Evolutionary conservation across 2,113 vertebrate species (phyloP).

Genomic region (Campylomormyrus tamandua): DNA sequence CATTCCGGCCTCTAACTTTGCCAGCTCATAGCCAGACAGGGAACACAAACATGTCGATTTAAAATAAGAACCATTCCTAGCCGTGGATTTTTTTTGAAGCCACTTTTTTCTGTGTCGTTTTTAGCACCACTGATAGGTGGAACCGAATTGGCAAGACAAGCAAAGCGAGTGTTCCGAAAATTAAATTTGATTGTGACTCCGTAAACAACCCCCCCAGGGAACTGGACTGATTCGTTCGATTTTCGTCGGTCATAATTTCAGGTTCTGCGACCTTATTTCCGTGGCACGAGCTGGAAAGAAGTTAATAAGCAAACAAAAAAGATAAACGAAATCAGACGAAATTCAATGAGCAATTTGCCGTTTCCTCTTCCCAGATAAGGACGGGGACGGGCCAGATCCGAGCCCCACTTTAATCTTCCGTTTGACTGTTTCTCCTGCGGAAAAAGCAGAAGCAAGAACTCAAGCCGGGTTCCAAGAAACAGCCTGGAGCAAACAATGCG

Average conservation of each 20-base stretch:
- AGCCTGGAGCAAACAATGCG: background rate
- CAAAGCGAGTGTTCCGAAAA: background rate
- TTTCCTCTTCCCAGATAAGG: constrained; percentile 86
- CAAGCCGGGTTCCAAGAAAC: background rate
- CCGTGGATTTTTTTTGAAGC: background rate
- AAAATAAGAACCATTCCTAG: background rate
- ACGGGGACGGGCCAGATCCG: constrained; percentile 78
- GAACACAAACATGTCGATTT: background rate
- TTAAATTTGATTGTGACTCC: background rate
- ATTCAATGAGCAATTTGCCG: constrained; percentile 85
- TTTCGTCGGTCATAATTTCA: background rate
- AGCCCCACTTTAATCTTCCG: constrained; percentile 84
- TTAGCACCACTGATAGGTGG: background rate
- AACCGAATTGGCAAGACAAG: background rate
- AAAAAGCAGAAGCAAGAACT: constrained; percentile 21
- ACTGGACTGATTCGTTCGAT: background rate
- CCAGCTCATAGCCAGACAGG: constrained; percentile 72
- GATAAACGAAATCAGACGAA: constrained; percentile 31
- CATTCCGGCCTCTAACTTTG: constrained; percentile 84
- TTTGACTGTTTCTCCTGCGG: constrained; percentile 79
- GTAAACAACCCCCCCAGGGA: background rate
- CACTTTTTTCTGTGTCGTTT: background rate
- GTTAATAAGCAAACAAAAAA: background rate
- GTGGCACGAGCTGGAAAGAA: background rate
- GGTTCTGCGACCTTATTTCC: background rate